These are phyloP conservation scores for Poecilia wingei DNA, from an alignment of 2,797 vertebrate species.

Conservation along the genomic window DNA sequence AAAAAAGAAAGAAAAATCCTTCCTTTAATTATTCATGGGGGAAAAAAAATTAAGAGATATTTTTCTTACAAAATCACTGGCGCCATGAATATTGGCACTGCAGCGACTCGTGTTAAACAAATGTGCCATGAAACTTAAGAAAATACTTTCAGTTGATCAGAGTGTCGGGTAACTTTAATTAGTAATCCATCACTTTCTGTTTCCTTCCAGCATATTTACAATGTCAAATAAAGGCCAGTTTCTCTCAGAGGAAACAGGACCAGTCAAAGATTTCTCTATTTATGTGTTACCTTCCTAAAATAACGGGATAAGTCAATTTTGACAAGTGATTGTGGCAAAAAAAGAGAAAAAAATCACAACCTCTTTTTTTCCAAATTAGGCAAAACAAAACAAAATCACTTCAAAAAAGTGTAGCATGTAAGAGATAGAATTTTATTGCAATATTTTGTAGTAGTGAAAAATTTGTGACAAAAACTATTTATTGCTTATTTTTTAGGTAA, in stretches of 20 bases:
- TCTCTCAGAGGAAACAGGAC: background rate
- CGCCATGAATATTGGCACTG: background rate
- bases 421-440: too few species aligned
- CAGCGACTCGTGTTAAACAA: background rate
- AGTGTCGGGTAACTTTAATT: background rate
- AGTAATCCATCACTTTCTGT: background rate
- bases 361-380: too few species aligned
- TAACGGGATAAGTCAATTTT: too few species aligned
- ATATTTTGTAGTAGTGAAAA: too few species aligned
- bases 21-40: background rate
- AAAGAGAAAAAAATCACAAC: too few species aligned
- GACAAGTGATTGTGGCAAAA: too few species aligned
- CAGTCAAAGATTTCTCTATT: too few species aligned
- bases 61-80: background rate
- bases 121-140: background rate
- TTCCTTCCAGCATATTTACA: background rate
- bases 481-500: too few species aligned
- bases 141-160: background rate
- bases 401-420: too few species aligned
- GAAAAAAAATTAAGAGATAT: background rate
- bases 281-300: too few species aligned
- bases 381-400: too few species aligned
- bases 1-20: background rate
- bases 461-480: too few species aligned
- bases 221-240: background rate